A percentile compares a stretch with the other conserved stretches of the same genome.
Evolutionary conservation across 2,888 invertebrate genomes (phyloP).

Genomic region (Cabera pusaria): DNA sequence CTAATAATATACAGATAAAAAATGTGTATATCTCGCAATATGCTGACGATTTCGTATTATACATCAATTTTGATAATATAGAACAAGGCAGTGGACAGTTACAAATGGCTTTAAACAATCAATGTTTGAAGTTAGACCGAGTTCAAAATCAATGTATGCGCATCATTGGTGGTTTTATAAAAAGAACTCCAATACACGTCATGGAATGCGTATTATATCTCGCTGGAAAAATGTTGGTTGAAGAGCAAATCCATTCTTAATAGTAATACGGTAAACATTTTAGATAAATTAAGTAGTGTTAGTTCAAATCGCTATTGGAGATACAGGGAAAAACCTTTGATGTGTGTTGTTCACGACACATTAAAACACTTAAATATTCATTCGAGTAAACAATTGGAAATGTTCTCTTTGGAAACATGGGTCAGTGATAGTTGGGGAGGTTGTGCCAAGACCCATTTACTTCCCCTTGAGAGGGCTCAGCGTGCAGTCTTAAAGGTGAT

Average conservation of each 20-base stretch:
- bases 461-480: too few relatives aligned
- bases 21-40: slow-evolving; percentile 31
- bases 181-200: slow-evolving; percentile 26
- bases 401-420: background rate
- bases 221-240: slow-evolving; percentile 22
- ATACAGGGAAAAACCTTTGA: too few relatives aligned
- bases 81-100: background rate
- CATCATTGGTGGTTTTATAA: slow-evolving; percentile 29
- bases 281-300: too few relatives aligned
- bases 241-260: slow-evolving; percentile 11
- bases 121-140: slow-evolving; percentile 25
- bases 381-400: background rate
- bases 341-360: too few relatives aligned
- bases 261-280: background rate
- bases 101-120: slow-evolving; percentile 14
- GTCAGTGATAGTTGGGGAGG: too few relatives aligned
- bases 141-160: slow-evolving; percentile 29
- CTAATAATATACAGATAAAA: slow-evolving; percentile 18
- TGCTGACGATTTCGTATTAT: slow-evolving; percentile 26
- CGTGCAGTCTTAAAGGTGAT: too few relatives aligned
- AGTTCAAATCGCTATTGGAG: too few relatives aligned
- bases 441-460: too few relatives aligned
- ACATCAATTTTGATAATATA: background rate
- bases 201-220: slow-evolving; percentile 19
- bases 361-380: background rate